Percentiles rank a stretch among this genome's conserved stretches.
phyloP scores from a whole-genome alignment of 1,140 invertebrate species.

The Calephelis virginiensis region DNA sequence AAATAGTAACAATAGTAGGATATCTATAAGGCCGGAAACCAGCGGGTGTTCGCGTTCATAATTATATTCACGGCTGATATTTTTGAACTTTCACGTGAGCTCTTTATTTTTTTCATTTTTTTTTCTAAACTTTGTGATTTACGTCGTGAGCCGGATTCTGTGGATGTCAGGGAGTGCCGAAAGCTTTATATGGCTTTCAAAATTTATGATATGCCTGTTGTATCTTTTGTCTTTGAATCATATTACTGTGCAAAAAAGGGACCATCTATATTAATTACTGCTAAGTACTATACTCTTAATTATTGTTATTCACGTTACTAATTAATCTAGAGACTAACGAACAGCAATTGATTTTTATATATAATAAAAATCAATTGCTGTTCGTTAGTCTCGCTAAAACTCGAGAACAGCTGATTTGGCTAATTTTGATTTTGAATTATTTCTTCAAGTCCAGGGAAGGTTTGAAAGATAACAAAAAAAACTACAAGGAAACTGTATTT shows the following conservation, averaged over 20 bases:
- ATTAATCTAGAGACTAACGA: too few relatives aligned
- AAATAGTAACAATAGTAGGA: conserved; percentile 41
- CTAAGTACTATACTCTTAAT: too few relatives aligned
- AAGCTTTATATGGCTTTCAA: conserved; percentile 64
- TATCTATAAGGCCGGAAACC: conserved; percentile 58
- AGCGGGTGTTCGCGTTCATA: conserved; percentile 70
- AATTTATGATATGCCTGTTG: conserved; percentile 59
- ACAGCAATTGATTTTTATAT: too few relatives aligned
- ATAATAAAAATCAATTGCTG: too few relatives aligned
- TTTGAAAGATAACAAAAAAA: too few relatives aligned
- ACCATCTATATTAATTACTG: not conserved
- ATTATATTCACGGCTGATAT: conserved; percentile 76
- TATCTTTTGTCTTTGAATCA: conserved; percentile 2
- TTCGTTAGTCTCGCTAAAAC: too few relatives aligned
- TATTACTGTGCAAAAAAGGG: not conserved
- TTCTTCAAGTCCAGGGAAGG: too few relatives aligned
- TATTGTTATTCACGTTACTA: too few relatives aligned
- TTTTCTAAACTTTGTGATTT: conserved; percentile 72
- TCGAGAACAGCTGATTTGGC: too few relatives aligned
- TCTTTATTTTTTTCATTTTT: conserved; percentile 71
- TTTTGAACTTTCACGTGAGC: conserved; percentile 75
- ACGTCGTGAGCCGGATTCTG: conserved; percentile 61
- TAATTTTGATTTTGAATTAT: too few relatives aligned
- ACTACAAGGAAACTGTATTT: too few relatives aligned
- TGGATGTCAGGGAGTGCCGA: conserved; percentile 63